These are phyloP conservation scores for Tangara arthus DNA, from an alignment of 2,797 vertebrate species.

Conservation along the genomic window DNA sequence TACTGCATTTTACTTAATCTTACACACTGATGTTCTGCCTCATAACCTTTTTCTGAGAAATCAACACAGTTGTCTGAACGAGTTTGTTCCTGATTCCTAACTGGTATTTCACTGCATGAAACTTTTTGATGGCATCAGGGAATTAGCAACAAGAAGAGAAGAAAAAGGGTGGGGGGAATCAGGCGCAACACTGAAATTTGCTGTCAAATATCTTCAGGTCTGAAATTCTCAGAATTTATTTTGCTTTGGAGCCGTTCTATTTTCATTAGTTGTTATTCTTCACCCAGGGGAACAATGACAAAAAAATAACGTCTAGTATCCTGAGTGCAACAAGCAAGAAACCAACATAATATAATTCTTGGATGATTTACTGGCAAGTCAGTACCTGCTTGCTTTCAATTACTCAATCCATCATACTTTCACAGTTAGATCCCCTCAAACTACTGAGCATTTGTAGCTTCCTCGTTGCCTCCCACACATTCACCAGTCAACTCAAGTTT, in stretches of 20 bases:
- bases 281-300: not conserved
- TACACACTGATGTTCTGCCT: not conserved
- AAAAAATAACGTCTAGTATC: not conserved
- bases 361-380: not conserved
- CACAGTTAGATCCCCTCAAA: not conserved
- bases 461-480: not conserved
- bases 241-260: not conserved
- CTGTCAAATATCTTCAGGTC: not conserved
- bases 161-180: not conserved
- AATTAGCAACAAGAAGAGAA: not conserved
- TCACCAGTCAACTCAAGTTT: not conserved
- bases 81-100: not conserved
- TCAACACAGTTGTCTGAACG: not conserved
- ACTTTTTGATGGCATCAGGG: not conserved
- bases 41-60: not conserved
- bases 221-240: not conserved
- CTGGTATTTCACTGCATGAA: not conserved
- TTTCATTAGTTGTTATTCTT: not conserved
- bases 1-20: not conserved
- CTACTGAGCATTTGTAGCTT: not conserved
- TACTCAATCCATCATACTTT: not conserved
- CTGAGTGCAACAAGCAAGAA: not conserved
- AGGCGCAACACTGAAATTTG: not conserved
- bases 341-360: not conserved
- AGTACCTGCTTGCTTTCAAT: not conserved